A percentile compares a stretch with the other conserved stretches of the same genome.
phyloP scores from a whole-genome alignment of 1,140 invertebrate genomes.

The Aphis craccivora region DNA sequence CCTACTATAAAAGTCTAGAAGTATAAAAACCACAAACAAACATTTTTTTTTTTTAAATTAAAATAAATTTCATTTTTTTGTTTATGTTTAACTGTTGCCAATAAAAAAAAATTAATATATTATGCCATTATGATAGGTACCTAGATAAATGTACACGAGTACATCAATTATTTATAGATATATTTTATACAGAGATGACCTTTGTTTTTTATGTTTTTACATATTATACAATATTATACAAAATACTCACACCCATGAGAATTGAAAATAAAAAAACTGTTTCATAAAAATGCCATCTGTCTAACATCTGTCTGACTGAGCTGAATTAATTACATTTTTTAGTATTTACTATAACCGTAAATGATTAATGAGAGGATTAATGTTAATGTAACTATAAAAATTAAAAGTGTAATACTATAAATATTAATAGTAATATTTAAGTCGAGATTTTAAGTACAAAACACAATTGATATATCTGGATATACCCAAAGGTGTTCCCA shows the following conservation, averaged over 20 bases:
- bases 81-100: not conserved
- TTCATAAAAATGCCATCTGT: conserved; percentile 44
- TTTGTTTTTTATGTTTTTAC: not conserved
- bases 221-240: not conserved
- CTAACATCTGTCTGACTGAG: conserved; percentile 30
- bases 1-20: not conserved
- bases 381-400: not conserved
- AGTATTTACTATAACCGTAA: not conserved
- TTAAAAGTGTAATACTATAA: not conserved
- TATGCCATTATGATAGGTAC: not conserved
- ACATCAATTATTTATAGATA: not conserved
- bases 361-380: too few species aligned
- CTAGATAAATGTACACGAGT: not conserved
- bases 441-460: too few species aligned
- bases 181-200: not conserved
- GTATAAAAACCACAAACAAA: not conserved
- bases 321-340: conserved; percentile 18
- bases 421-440: not conserved
- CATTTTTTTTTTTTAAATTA: too few species aligned
- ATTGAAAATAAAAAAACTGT: conserved; percentile 19
- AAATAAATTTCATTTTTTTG: not conserved
- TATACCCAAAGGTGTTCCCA: too few species aligned
- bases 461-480: not conserved
- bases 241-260: conserved; percentile 28
- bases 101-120: conserved; percentile 6